Percentiles rank a stretch among this genome's conserved stretches.
Evolutionary conservation across 2,888 invertebrate species (phyloP).

Genomic region (Thereva nobilitata): DNA sequence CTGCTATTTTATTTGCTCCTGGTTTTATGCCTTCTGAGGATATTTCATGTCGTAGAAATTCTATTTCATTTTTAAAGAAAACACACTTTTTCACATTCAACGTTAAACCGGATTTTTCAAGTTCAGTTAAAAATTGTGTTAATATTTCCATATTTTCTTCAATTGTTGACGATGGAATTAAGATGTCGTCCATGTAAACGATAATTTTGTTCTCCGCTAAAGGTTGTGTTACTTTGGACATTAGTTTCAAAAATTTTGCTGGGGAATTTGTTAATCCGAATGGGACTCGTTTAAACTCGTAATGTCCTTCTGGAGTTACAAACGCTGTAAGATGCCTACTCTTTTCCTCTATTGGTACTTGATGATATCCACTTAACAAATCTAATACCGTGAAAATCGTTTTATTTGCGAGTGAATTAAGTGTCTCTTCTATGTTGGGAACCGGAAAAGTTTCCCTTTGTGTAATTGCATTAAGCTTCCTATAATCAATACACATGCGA

Average conservation of each 20-base stretch:
- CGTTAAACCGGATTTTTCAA: slow-evolving; percentile 1
- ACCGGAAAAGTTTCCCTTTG: slow-evolving; percentile 43
- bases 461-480: slow-evolving; percentile 46
- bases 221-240: slow-evolving; percentile 15
- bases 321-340: slow-evolving; percentile 43
- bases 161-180: neutral
- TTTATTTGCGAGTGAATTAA: slow-evolving; percentile 8
- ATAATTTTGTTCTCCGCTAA: neutral
- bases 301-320: slow-evolving; percentile 47
- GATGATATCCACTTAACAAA: slow-evolving; percentile 37
- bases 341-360: slow-evolving; percentile 18
- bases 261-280: slow-evolving; percentile 47
- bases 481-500: slow-evolving; percentile 47
- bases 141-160: slow-evolving; percentile 16
- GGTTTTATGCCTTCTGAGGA: neutral
- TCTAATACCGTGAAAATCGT: slow-evolving; percentile 33
- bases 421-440: slow-evolving; percentile 45
- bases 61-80: neutral
- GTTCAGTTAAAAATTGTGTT: slow-evolving; percentile 3
- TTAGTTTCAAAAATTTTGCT: slow-evolving; percentile 40
- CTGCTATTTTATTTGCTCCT: neutral
- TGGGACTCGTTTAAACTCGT: slow-evolving; percentile 47
- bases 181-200: slow-evolving; percentile 18
- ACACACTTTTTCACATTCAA: slow-evolving; percentile 12
- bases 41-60: slow-evolving; percentile 16